phyloP scores from a whole-genome alignment of 1,140 invertebrate genomes.

The Zaprionus tsacasi region DNA sequence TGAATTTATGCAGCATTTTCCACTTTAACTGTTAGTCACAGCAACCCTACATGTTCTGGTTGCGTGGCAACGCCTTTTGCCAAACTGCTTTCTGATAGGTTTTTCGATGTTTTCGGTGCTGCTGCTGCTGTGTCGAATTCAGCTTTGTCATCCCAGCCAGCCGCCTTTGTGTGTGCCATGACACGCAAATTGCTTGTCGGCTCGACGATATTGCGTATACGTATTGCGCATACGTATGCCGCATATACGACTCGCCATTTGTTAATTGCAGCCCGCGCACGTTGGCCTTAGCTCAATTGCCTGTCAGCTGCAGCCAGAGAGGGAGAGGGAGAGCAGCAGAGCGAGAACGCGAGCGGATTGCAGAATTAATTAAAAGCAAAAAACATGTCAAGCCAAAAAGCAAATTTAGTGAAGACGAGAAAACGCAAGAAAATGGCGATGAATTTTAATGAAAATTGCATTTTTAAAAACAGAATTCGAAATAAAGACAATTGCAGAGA shows the following conservation, averaged over 20 bases:
- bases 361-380: constrained; percentile 74
- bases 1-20: too few relatives aligned
- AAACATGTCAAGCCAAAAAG: constrained; percentile 44
- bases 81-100: constrained; percentile 18
- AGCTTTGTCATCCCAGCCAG: constrained; percentile 48
- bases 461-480: constrained; percentile 72
- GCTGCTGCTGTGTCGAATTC: constrained; percentile 19
- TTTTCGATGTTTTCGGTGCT: constrained; percentile 26
- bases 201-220: constrained; percentile 55
- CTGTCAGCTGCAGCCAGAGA: constrained; percentile 64
- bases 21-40: not conserved
- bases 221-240: constrained; percentile 52
- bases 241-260: constrained; percentile 40
- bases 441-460: constrained; percentile 81
- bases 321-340: constrained; percentile 11
- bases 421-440: constrained; percentile 50
- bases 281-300: constrained; percentile 42
- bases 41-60: not conserved
- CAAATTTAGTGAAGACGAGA: constrained; percentile 17
- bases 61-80: constrained; percentile 2
- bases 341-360: constrained; percentile 25
- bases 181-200: constrained; percentile 51
- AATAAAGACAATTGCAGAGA: constrained; percentile 69
- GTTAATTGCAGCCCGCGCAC: constrained; percentile 57
- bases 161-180: constrained; percentile 36